These are phyloP conservation scores for Subacronicta megacephala DNA, from an alignment of 2,888 invertebrate species.

Conservation along the genomic window DNA sequence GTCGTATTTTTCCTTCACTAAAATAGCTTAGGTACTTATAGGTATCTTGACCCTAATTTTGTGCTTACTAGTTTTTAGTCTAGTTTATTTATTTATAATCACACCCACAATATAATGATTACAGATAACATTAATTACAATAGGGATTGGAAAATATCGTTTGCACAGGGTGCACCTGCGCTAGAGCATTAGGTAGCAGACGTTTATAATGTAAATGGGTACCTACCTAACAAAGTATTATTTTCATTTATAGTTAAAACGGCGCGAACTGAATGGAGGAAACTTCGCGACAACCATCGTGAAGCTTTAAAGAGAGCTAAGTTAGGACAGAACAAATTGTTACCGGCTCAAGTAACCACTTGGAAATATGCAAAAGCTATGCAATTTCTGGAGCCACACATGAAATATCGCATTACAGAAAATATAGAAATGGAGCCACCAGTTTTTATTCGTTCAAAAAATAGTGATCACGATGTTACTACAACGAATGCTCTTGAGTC, in stretches of 20 bases:
- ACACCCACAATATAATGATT: too few relatives aligned
- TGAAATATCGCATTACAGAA: slow-evolving; percentile 85
- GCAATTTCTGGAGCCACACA: slow-evolving; percentile 85
- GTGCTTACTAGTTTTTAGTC: too few relatives aligned
- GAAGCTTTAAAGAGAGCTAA: slow-evolving; percentile 84
- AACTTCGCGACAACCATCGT: slow-evolving; percentile 82
- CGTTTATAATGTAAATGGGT: too few relatives aligned
- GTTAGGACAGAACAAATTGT: slow-evolving; percentile 81
- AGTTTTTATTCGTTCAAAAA: slow-evolving; percentile 46
- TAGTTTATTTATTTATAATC: too few relatives aligned
- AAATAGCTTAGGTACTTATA: too few relatives aligned
- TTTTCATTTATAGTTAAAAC: slow-evolving; percentile 73
- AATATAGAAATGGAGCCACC: slow-evolving; percentile 79
- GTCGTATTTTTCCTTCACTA: too few relatives aligned
- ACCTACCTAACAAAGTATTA: too few relatives aligned
- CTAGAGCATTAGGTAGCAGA: too few relatives aligned
- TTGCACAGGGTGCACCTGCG: too few relatives aligned
- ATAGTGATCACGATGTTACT: slow-evolving; percentile 72
- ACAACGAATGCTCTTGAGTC: slow-evolving; percentile 65
- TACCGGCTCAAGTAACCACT: slow-evolving; percentile 84
- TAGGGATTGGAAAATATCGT: too few relatives aligned
- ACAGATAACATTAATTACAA: too few relatives aligned
- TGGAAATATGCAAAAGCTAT: slow-evolving; percentile 86
- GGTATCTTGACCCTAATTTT: too few relatives aligned
- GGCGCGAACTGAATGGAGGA: slow-evolving; percentile 84